Conservation (phyloP, 2,797 vertebrate species). For the Aythya fuligula region DNA sequence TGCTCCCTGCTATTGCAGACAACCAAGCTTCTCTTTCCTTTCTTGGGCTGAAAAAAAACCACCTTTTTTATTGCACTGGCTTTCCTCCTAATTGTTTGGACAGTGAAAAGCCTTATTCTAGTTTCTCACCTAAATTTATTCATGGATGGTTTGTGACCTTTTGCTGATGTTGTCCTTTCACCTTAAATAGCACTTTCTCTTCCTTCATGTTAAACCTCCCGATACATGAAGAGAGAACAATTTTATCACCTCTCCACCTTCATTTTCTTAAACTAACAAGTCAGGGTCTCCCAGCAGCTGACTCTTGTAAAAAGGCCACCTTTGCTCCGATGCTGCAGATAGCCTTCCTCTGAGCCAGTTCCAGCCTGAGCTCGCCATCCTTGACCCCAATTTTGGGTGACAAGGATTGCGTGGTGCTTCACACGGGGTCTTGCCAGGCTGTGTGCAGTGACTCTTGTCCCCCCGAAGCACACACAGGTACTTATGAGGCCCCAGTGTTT, state of each 20-base stretch:
- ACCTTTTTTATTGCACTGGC: not conserved
- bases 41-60: not conserved
- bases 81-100: not conserved
- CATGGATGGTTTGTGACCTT: constrained; percentile 29
- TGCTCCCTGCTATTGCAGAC: not conserved
- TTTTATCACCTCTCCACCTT: constrained; percentile 34
- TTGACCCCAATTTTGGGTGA: not conserved
- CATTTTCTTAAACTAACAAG: constrained; percentile 19
- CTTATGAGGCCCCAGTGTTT: not conserved
- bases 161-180: constrained; percentile 39
- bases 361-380: not conserved
- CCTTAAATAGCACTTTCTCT: constrained; percentile 9
- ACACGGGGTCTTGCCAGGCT: fast-evolving
- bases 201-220: constrained; percentile 28
- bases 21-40: not conserved
- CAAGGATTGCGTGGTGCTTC: fast-evolving
- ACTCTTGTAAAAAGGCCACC: not conserved
- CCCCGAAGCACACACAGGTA: not conserved
- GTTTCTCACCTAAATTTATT: constrained; percentile 31
- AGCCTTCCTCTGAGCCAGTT: not conserved
- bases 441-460: not conserved
- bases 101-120: not conserved
- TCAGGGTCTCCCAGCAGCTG: not conserved
- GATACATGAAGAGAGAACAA: not conserved
- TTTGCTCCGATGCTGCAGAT: not conserved